Percentiles rank a stretch among this genome's conserved stretches.
Conservation (phyloP, 2,797 vertebrate species). For the Gila robusta region DNA sequence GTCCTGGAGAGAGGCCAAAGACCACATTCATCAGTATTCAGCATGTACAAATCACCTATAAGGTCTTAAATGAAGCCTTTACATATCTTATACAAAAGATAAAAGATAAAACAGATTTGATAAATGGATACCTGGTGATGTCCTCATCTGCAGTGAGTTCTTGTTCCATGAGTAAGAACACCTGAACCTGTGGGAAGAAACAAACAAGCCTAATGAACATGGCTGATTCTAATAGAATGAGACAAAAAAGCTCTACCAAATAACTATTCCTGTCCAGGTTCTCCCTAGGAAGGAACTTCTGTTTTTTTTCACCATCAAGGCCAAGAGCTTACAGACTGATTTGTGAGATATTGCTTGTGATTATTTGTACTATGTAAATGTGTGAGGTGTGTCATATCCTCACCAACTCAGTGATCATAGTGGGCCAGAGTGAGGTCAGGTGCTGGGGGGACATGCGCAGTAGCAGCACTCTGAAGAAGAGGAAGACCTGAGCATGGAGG, state of each 20-base stretch:
- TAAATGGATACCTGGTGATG: slow-evolving; percentile 86
- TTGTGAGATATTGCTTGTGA: background rate
- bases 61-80: background rate
- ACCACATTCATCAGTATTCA: background rate
- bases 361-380: background rate
- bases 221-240: background rate
- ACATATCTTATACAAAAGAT: background rate
- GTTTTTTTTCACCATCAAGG: background rate
- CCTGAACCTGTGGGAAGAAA: slow-evolving; percentile 87
- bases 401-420: slow-evolving; percentile 99
- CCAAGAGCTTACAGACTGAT: background rate
- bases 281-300: background rate
- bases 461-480: slow-evolving; percentile 98
- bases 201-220: background rate
- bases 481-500: slow-evolving; percentile 98
- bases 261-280: background rate
- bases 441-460: slow-evolving; percentile 98
- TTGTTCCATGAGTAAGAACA: slow-evolving; percentile 98
- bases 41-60: background rate
- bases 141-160: slow-evolving; percentile 98
- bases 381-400: slow-evolving; percentile 52
- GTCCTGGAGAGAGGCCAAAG: slow-evolving; percentile 77
- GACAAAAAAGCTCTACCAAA: background rate
- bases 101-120: background rate
- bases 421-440: slow-evolving; percentile 98